Percentiles rank a stretch among this genome's conserved stretches.
Conservation (phyloP, 1,140 invertebrate species). For the Drosophila santomea region DNA sequence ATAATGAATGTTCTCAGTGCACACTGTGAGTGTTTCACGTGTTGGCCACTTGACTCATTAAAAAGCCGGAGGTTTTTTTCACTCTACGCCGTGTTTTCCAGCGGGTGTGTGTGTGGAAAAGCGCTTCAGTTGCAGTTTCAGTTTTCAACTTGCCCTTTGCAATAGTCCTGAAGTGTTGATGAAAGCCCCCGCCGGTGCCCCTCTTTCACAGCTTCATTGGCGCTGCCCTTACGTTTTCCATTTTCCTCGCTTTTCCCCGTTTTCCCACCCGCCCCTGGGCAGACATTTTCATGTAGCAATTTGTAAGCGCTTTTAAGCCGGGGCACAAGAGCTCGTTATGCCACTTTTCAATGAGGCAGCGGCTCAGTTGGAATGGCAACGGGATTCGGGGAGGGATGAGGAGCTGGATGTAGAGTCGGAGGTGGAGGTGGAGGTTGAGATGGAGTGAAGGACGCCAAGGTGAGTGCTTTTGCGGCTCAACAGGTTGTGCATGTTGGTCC, state of each 20-base stretch:
- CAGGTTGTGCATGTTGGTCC: slow-evolving; percentile 76
- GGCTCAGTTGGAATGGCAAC: slow-evolving; percentile 30
- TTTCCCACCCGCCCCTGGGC: neutral
- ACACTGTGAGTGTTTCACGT: slow-evolving; percentile 39
- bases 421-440: neutral
- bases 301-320: slow-evolving; percentile 81
- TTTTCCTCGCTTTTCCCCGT: neutral
- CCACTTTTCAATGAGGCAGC: slow-evolving; percentile 74
- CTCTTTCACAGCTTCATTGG: slow-evolving; percentile 19
- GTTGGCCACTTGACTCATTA: slow-evolving; percentile 83
- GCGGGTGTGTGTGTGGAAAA: slow-evolving; percentile 48
- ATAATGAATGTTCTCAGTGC: neutral
- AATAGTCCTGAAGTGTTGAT: slow-evolving; percentile 66
- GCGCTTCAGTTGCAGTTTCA: slow-evolving; percentile 80
- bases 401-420: neutral
- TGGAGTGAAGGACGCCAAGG: slow-evolving; percentile 31
- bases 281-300: slow-evolving; percentile 73
- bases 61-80: slow-evolving; percentile 44
- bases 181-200: slow-evolving; percentile 37
- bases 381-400: neutral
- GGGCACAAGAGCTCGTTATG: slow-evolving; percentile 76
- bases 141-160: slow-evolving; percentile 68
- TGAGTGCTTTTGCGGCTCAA: slow-evolving; percentile 37
- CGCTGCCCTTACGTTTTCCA: slow-evolving; percentile 12
- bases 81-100: slow-evolving; percentile 24